These are phyloP conservation scores for Rhea pennata DNA, from an alignment of 2,113 vertebrate species.

Conservation along the genomic window DNA sequence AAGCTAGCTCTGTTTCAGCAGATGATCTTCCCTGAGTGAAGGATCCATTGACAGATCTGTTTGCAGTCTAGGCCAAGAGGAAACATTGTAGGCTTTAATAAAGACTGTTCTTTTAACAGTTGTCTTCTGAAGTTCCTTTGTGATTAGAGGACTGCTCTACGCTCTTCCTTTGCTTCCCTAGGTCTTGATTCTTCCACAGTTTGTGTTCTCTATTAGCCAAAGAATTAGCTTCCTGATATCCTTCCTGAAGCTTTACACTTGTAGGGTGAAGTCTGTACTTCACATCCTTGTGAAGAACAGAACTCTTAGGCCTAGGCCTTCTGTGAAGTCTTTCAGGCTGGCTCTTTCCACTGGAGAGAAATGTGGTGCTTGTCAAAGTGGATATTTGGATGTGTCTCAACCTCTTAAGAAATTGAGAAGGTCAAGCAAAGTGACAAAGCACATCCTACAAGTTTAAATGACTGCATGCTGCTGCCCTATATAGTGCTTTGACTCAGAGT, in stretches of 20 bases:
- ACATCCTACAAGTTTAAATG: neutral
- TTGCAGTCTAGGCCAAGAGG: neutral
- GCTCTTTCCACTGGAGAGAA: neutral
- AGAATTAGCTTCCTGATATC: neutral
- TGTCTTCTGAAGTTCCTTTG: neutral
- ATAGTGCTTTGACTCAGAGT: neutral
- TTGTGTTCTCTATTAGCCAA: neutral
- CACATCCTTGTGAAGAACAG: neutral
- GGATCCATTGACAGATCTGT: too few species aligned
- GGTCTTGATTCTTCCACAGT: neutral
- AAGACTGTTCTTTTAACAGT: neutral
- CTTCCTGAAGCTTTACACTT: neutral
- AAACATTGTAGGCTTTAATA: neutral
- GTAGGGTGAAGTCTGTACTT: neutral
- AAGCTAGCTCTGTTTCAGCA: too few species aligned
- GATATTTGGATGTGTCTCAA: neutral
- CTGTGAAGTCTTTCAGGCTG: neutral
- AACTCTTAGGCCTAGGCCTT: neutral
- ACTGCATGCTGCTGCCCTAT: fast-evolving
- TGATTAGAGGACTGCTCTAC: neutral
- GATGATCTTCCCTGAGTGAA: too few species aligned
- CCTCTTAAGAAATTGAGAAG: neutral
- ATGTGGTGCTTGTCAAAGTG: neutral
- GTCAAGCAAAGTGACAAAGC: neutral
- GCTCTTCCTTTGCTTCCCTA: neutral